Percentiles rank a stretch among this genome's conserved stretches.
Conservation (phyloP, 2,797 vertebrate genomes). For the Tauraco hartlaubi region DNA sequence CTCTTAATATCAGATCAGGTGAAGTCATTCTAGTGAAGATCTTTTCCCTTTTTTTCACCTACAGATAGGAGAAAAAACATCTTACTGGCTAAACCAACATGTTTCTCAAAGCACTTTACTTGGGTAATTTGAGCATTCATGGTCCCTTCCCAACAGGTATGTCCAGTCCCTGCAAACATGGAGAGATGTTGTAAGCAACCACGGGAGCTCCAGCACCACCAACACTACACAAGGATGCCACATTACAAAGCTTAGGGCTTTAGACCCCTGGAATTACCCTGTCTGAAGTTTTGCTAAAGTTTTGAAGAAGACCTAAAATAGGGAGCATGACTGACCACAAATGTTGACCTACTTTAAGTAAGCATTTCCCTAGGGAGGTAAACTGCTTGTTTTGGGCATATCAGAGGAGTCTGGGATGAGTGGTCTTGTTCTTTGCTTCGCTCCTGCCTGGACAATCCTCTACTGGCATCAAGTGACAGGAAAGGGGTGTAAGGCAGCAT, state of each 20-base stretch:
- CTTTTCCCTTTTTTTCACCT: neutral
- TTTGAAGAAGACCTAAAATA: neutral
- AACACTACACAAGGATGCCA: fast-evolving
- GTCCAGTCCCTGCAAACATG: neutral
- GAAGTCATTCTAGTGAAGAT: neutral
- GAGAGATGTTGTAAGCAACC: neutral
- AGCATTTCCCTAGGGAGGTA: neutral
- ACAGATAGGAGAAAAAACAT: neutral
- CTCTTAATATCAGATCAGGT: neutral
- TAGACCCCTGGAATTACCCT: neutral
- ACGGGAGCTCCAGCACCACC: neutral
- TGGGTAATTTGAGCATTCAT: neutral
- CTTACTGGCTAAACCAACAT: fast-evolving
- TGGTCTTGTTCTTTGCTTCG: neutral
- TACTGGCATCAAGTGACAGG: neutral
- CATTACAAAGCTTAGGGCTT: neutral
- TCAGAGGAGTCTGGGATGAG: neutral
- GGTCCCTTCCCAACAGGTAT: neutral
- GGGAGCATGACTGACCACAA: neutral
- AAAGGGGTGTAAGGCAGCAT: neutral
- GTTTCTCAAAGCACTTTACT: neutral
- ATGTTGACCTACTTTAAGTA: neutral
- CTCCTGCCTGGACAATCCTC: neutral
- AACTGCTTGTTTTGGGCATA: neutral
- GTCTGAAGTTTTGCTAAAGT: neutral